Base-by-base conservation (phyloP, 2,113 vertebrate species). In the Emydura subglobosa region DNA sequence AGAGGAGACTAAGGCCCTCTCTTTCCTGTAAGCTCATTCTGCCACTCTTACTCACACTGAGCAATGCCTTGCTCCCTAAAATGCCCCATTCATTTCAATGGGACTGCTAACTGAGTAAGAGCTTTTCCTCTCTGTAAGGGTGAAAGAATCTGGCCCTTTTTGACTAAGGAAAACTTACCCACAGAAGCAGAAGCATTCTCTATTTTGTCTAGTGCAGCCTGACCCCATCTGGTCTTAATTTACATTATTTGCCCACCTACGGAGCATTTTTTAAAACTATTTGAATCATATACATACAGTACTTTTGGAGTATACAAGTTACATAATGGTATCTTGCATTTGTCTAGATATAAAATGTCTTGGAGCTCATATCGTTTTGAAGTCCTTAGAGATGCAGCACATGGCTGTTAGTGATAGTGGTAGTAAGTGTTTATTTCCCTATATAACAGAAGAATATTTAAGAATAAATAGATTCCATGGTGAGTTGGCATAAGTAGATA, bases 101-200 rank as follows among this genome's bases (percentile, higher is more conserved):
- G 42, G 55, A n/a, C 19, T 34, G 21, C 14, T 34, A 42, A 24
- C 44, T 50, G 21, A 39, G 6, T 10, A 74, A 42, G 39, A 68
- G 61, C 61, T 14, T 31, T 54, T 17, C 3, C 10, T 50, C 55
- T 59, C 51, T 25, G 61, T 34, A 39, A 80, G 72, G 34, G 85
- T 24, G 49, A 78, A 79, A 84, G 83, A 96, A 72, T 49, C 72
- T 93, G 29, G 50, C 72, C 85, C 42, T 85, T 95, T 92, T 50
- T 57, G 31, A 59, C 22, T 78, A n/a, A 55, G 51, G 88, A 90
- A 61, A 89, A 5, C 83, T 84, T 78, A 59, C 50, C 85, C 53
- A 82, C 59, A 68, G 44, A 51, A 93, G 83, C 92, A 93, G 86
- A 96, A 93, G 82, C 4, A 2, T 31, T 22, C 39, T n/a, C n/a